A percentile compares a stretch with the other conserved stretches of the same genome.
phyloP scores from a whole-genome alignment of 2,797 vertebrate genomes.

The Sebastiscus tertius region DNA sequence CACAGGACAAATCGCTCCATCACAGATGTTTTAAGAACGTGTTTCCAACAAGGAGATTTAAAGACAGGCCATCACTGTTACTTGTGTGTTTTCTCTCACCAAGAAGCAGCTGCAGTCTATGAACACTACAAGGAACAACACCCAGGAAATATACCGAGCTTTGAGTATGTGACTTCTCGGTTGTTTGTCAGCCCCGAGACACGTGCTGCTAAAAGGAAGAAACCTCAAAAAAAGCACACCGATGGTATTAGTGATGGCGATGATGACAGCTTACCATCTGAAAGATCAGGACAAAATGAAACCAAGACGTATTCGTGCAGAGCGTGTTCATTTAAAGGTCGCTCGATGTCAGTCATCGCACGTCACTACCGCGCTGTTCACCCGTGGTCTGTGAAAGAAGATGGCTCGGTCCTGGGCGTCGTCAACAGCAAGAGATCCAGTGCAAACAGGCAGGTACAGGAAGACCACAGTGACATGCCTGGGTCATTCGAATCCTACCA shows the following conservation, averaged over 20 bases:
- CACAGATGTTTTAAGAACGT: conserved; percentile 81
- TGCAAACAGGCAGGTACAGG: conserved; percentile 49
- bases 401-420: conserved; percentile 86
- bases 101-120: conserved; percentile 78
- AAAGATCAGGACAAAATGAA: conserved; percentile 73
- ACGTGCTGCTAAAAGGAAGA: neutral
- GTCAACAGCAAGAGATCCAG: conserved; percentile 79
- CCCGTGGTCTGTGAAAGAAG: conserved; percentile 88
- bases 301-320: conserved; percentile 83
- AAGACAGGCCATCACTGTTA: conserved; percentile 90
- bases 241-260: neutral
- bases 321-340: conserved; percentile 88
- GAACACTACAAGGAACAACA: conserved; percentile 88
- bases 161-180: conserved; percentile 80
- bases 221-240: neutral
- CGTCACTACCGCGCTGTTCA: conserved; percentile 88
- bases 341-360: conserved; percentile 84
- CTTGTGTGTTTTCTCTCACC: conserved; percentile 88
- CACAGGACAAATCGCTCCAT: conserved; percentile 82
- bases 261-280: conserved; percentile 53
- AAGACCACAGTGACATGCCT: conserved; percentile 57
- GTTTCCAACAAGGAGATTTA: conserved; percentile 83
- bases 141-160: conserved; percentile 76
- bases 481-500: conserved; percentile 52
- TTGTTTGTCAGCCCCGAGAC: conserved; percentile 36